phyloP scores from a whole-genome alignment of 2,113 vertebrate genomes.

The Laticauda laticaudata region DNA sequence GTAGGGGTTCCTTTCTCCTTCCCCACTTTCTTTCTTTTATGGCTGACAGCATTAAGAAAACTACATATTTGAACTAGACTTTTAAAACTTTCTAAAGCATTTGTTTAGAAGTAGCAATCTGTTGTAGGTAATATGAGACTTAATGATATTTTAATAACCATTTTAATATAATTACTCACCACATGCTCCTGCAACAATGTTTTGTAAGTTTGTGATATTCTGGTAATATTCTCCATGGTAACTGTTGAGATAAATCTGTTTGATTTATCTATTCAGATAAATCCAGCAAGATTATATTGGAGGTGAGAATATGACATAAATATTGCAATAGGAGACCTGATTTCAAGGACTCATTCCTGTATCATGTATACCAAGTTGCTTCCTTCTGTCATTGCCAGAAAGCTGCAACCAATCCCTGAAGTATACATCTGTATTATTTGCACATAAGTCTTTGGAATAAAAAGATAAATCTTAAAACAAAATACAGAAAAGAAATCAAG shows the following conservation, averaged over 20 bases:
- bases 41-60: background rate
- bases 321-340: background rate
- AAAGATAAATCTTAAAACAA: background rate
- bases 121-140: background rate
- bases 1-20: constrained; percentile 27
- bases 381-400: background rate
- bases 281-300: background rate
- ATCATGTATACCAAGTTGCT: background rate
- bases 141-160: background rate
- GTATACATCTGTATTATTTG: background rate
- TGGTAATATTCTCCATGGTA: background rate
- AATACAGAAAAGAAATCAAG: background rate
- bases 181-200: background rate
- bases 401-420: background rate
- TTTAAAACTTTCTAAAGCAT: background rate
- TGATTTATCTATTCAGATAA: background rate
- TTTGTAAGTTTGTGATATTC: background rate
- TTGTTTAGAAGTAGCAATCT: background rate
- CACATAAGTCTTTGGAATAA: background rate
- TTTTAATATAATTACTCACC: background rate
- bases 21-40: constrained; percentile 30
- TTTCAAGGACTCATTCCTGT: background rate
- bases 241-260: background rate
- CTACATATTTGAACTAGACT: background rate
- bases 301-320: background rate